A percentile compares a stretch with the other conserved stretches of the same genome.
These are phyloP conservation scores for Acinonyx jubatus DNA, from an alignment of 2,113 vertebrate genomes.

Conservation along the genomic window DNA sequence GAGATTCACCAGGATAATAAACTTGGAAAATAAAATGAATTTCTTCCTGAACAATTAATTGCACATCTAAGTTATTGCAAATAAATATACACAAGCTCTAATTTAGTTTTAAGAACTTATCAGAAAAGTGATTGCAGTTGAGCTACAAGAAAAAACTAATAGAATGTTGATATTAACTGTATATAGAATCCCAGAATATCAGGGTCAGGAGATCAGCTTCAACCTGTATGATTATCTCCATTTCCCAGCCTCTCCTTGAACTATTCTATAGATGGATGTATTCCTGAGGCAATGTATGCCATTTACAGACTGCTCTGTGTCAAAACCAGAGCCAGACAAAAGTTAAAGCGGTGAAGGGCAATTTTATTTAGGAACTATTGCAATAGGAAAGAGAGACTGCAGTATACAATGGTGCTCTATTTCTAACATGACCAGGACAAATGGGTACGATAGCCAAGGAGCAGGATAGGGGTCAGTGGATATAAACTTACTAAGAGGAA, in stretches of 20 bases:
- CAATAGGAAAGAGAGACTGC: background rate
- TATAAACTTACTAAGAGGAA: background rate
- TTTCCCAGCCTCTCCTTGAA: background rate
- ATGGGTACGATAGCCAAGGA: background rate
- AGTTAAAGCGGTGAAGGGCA: background rate
- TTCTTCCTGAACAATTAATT: conserved; percentile 18
- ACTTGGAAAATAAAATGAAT: background rate
- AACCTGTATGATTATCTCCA: background rate
- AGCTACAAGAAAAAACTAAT: background rate
- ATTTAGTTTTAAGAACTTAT: background rate
- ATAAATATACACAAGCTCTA: background rate
- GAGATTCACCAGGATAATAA: background rate
- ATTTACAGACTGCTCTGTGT: background rate
- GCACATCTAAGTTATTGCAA: background rate
- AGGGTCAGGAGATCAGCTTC: background rate
- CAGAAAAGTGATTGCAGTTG: background rate
- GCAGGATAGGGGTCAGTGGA: background rate
- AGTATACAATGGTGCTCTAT: background rate
- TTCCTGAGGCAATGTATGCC: background rate
- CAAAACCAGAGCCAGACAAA: background rate
- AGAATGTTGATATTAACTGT: background rate
- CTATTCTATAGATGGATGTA: background rate
- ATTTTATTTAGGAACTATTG: background rate
- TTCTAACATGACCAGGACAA: background rate
- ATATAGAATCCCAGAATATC: background rate